Percentiles rank a stretch among this genome's conserved stretches.
These are phyloP conservation scores for Urocyon cinereoargenteus DNA, from an alignment of 2,797 vertebrate species.

Conservation along the genomic window DNA sequence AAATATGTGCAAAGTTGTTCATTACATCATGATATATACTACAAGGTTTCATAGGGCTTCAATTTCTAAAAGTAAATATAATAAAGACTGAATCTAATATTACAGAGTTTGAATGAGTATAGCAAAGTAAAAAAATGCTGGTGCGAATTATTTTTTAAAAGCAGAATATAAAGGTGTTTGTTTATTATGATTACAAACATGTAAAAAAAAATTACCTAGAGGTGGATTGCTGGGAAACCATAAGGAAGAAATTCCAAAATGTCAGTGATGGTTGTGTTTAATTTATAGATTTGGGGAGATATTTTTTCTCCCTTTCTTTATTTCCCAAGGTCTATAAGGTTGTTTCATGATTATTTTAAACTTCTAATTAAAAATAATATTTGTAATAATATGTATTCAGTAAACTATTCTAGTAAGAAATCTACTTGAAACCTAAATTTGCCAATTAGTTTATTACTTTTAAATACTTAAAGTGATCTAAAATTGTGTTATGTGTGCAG, in stretches of 20 bases:
- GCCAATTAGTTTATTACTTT: conserved; percentile 7
- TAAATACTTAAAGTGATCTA: neutral
- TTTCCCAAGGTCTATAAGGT: neutral
- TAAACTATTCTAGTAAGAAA: neutral
- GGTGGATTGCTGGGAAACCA: neutral
- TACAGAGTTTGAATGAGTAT: neutral
- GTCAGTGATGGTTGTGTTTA: neutral
- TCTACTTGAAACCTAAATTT: neutral
- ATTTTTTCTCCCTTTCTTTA: conserved; percentile 4
- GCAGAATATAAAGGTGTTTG: neutral
- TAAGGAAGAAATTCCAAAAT: neutral
- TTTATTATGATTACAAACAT: neutral
- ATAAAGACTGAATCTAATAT: neutral
- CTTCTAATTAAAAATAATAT: neutral
- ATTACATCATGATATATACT: neutral
- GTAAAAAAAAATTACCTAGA: neutral
- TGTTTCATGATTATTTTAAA: neutral
- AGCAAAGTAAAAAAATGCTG: neutral
- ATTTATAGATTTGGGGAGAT: neutral
- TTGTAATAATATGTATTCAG: neutral
- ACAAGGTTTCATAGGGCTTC: neutral
- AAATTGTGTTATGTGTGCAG: neutral
- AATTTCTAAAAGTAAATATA: conserved; percentile 30
- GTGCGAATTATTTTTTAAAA: neutral
- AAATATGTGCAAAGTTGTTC: neutral